Base-by-base conservation (phyloP, 64 coral and sea anemone species). In the Pachyseris speciosa region DNA sequence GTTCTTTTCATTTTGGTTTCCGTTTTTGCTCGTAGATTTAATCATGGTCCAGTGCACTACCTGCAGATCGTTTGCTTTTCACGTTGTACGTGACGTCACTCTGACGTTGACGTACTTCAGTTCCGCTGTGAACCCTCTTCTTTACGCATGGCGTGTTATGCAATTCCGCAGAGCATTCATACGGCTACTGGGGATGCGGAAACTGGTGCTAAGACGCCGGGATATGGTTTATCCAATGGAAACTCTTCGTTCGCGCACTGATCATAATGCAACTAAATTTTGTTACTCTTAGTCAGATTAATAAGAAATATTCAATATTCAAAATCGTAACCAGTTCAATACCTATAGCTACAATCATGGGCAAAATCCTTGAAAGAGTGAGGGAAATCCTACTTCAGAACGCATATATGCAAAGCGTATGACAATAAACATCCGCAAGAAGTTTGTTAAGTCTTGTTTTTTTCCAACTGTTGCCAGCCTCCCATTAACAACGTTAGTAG, bases 31-130 rank as follows among this genome's bases (percentile, higher is more conserved):
- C 9, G 68, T 91, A 1, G 93, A 95, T 77, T 65, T 90, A 5
- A 47, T 95, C 2, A 95, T 95, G 94, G 88, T 95, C 4, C 94
- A 95, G 51, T 95, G 79, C 24, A 38, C n/a, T 7, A 10, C 26
- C 0, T 92, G 89, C 13, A 38, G 67, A 22, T 24, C 45, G 2
- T 61, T 30, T 52, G 9, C 66, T 10, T 43, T 92, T 13, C 95
- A 97, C 51, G 78, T 93, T 19, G 72, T 80, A 9, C 79, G 95
- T 68, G 95, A 97, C 28, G 74, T 97, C 3, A 80, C 95, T 2
- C 59, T 97, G 9, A 90, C 95, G 6, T 93, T 97, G 12, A 97
- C 95, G 3, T 97, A 97, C 73, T 97, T 97, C 37, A 97, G 95
- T 38, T 93, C 91, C 3, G 87, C 86, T 5, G 89, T 94, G 17